Evolutionary conservation across 2,797 vertebrate genomes (phyloP).

Genomic region (Tapera naevia): DNA sequence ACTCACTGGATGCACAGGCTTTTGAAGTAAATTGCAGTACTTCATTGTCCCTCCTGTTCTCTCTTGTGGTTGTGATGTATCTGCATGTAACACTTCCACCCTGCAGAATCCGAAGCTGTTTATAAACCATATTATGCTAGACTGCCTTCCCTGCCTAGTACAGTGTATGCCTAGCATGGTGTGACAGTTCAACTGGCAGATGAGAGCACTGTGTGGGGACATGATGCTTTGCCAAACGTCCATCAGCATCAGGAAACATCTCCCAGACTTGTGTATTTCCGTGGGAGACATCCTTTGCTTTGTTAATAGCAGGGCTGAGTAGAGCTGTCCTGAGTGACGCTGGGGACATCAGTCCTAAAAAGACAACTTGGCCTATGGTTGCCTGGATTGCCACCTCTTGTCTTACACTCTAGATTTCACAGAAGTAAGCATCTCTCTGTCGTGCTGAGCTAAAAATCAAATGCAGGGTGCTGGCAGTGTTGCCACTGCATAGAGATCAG

Average conservation of each 20-base stretch:
- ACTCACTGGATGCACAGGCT: neutral
- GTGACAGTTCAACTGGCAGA: neutral
- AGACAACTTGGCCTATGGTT: neutral
- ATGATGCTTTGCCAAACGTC: neutral
- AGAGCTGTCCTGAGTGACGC: neutral
- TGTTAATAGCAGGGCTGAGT: neutral
- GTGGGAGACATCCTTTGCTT: neutral
- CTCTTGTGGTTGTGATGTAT: neutral
- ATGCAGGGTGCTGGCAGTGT: neutral
- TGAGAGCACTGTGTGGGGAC: neutral
- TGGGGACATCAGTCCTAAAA: neutral
- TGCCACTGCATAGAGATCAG: neutral
- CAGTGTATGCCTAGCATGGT: neutral
- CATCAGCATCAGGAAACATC: neutral
- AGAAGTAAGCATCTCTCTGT: neutral
- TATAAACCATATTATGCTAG: neutral
- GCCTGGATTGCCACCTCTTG: neutral
- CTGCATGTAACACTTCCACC: neutral
- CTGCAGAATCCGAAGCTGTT: neutral
- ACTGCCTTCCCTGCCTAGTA: neutral
- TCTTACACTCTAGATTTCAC: neutral
- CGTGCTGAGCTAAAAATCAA: neutral
- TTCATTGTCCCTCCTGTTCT: neutral
- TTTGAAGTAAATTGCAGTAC: neutral
- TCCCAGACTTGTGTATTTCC: neutral